Percentiles rank a stretch among this genome's conserved stretches.
Evolutionary conservation across 2,888 invertebrate species (phyloP).

Genomic region (Gastrophysa polygoni): DNA sequence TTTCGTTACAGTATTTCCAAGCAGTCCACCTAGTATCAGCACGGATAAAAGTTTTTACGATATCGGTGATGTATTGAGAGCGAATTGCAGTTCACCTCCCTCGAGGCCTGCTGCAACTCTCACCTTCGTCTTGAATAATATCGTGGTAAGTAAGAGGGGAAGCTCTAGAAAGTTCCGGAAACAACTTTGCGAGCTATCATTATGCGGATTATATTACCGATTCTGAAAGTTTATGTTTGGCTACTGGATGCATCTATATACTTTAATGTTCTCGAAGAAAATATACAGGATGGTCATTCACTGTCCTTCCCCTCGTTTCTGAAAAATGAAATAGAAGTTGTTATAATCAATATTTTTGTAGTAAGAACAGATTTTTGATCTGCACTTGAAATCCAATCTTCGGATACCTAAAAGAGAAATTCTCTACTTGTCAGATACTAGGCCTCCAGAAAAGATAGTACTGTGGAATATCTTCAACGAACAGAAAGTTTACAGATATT

Average conservation of each 20-base stretch:
- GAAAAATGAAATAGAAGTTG: too few species aligned
- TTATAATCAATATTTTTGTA: too few species aligned
- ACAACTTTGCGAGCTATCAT: neutral
- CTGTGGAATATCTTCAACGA: too few species aligned
- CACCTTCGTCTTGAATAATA: conserved; percentile 78
- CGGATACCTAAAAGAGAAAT: too few species aligned
- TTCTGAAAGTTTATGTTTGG: neutral
- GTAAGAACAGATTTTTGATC: too few species aligned
- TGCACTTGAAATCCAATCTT: too few species aligned
- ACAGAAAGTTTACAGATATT: too few species aligned
- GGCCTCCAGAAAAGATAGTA: too few species aligned
- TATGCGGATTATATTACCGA: neutral
- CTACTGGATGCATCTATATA: neutral
- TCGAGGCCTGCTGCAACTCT: conserved; percentile 76
- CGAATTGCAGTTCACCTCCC: conserved; percentile 82
- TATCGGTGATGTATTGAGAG: conserved; percentile 74
- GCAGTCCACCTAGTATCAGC: conserved; percentile 68
- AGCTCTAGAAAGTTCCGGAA: neutral
- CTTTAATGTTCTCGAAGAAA: too few species aligned
- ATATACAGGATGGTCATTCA: too few species aligned
- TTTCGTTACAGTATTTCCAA: conserved; percentile 67
- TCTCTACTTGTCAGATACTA: too few species aligned
- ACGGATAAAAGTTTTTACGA: conserved; percentile 77
- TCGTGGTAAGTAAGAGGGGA: conserved; percentile 65
- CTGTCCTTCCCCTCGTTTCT: too few species aligned